Conservation (phyloP, 1,140 invertebrate species). For the Brachionus manjavacas region DNA sequence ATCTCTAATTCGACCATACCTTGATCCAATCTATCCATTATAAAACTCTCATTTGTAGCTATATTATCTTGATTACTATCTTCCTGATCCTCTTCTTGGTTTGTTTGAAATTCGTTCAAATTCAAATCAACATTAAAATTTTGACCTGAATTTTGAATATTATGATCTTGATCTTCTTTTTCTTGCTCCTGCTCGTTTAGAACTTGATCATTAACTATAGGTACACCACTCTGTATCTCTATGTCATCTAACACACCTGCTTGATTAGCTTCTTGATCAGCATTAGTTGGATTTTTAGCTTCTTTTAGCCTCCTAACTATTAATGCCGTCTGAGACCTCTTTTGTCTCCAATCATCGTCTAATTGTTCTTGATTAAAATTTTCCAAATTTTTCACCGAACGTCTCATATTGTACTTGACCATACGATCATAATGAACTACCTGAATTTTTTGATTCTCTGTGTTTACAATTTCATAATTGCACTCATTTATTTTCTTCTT, state of each 20-base stretch:
- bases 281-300: background rate
- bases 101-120: too few relatives aligned
- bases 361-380: background rate
- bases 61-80: too few relatives aligned
- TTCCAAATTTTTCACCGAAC: background rate
- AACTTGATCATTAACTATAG: background rate
- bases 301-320: too few relatives aligned
- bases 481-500: background rate
- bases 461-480: background rate
- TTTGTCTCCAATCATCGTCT: background rate
- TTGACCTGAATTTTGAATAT: too few relatives aligned
- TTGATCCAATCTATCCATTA: too few relatives aligned
- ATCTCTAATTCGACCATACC: background rate
- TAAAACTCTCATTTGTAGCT: too few relatives aligned
- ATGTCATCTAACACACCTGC: background rate
- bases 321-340: background rate
- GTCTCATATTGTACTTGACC: background rate
- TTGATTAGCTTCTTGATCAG: background rate
- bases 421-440: background rate
- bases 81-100: background rate
- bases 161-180: background rate
- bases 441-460: background rate
- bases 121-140: too few relatives aligned
- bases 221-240: background rate
- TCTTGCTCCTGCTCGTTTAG: background rate